phyloP scores from a whole-genome alignment of 2,888 invertebrate genomes.

The Alloscopus bannaensis region DNA sequence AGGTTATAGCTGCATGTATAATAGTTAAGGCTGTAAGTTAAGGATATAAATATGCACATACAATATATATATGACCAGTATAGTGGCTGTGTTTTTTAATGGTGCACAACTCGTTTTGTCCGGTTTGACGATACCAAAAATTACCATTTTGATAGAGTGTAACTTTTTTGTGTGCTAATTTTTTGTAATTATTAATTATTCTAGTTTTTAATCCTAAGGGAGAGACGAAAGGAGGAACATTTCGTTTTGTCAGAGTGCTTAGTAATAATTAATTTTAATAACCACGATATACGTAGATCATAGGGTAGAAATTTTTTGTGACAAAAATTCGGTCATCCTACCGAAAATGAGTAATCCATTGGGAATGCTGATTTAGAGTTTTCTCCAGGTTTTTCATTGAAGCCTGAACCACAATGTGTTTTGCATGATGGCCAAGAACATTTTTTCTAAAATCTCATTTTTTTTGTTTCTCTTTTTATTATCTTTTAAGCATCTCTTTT shows the following conservation, averaged over 20 bases:
- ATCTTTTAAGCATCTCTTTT: no score
- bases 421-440: not conserved
- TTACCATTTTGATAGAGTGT: constrained; percentile 70
- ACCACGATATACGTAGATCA: constrained; percentile 31
- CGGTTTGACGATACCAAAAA: constrained; percentile 72
- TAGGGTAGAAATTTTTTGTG: constrained; percentile 11
- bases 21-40: no score
- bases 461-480: no score
- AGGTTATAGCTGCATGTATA: no score
- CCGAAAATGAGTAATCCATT: not conserved
- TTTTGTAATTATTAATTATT: constrained; percentile 47
- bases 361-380: not conserved
- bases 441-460: constrained; percentile 14
- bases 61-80: constrained; percentile 54
- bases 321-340: not conserved
- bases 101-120: constrained; percentile 73
- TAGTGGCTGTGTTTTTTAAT: constrained; percentile 68
- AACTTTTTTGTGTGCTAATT: constrained; percentile 69
- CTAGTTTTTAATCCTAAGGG: not conserved
- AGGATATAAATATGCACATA: no score
- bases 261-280: constrained; percentile 19
- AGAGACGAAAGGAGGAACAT: constrained; percentile 6
- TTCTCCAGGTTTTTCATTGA: not conserved
- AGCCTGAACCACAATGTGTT: not conserved
- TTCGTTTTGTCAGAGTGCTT: constrained; percentile 41